Evolutionary conservation across 2,888 invertebrate species (phyloP).

Genomic region (Agrochola litura): DNA sequence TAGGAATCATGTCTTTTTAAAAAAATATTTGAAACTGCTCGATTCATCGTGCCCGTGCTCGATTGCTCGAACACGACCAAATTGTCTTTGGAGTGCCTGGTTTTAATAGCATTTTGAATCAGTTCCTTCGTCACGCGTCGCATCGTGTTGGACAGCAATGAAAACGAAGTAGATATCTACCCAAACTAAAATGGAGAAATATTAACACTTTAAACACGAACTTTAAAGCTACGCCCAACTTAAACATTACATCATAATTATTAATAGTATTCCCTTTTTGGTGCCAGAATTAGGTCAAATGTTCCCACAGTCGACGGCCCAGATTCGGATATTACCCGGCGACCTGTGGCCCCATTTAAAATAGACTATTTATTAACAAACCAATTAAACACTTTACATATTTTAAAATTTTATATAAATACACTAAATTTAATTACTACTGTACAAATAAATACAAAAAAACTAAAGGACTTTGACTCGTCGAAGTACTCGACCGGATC

Average conservation of each 20-base stretch:
- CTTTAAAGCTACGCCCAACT: constrained; percentile 34
- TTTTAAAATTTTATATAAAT: too few species aligned
- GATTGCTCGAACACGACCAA: too few species aligned
- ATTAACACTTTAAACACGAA: constrained; percentile 7
- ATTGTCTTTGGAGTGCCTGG: too few species aligned
- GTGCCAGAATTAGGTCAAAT: constrained; percentile 57
- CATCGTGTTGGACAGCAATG: background rate
- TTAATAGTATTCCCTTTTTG: constrained; percentile 46
- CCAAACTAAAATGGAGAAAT: constrained; percentile 7
- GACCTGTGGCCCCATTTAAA: constrained; percentile 57
- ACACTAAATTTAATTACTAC: too few species aligned
- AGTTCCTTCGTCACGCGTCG: background rate
- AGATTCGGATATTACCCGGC: constrained; percentile 47
- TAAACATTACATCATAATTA: constrained; percentile 30
- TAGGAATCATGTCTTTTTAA: too few species aligned
- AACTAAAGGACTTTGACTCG: too few species aligned
- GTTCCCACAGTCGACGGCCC: constrained; percentile 44
- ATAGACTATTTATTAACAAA: constrained; percentile 17
- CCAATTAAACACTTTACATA: too few species aligned
- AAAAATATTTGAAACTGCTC: too few species aligned
- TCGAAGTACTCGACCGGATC: too few species aligned
- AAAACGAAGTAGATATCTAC: background rate
- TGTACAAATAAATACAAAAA: too few species aligned
- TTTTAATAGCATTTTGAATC: background rate
- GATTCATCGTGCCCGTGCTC: too few species aligned